Evolutionary conservation across 1,140 invertebrate species (phyloP), one percentile per base, ranked within the genome.

Genomic region (honey bee (Apis mellifera)): DNA sequence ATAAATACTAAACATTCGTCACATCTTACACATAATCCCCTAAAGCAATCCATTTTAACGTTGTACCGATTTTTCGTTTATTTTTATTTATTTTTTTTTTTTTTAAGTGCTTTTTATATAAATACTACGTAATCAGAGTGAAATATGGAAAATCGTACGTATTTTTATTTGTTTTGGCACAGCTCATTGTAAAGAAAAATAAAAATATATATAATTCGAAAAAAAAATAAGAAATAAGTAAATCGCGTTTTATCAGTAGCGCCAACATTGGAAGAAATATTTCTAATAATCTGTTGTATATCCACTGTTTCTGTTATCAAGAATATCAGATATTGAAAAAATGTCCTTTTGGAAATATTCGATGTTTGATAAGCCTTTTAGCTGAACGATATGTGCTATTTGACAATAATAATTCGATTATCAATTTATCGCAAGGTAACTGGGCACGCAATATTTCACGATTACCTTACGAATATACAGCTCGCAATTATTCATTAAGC

Each of bases 1-100:
- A 92, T 92, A 93, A 94, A 94, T 90, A 91, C 88, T 91, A 90
- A 92, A 92, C 90, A 89, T 89, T 89, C 86, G 89, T 87, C 89
- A 86, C 90, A 87, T 81, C 82, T 92, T 91, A 84, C 82, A 87
- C 81, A 85, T 90, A 87, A 78, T 75, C 69, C 84, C 82, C 77
- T 87, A 90, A 88, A 84, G 84, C 82, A 89, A 86, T 89, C 86
- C 76, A 32, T 90, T 71, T 73, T 60, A 86, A 89, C 55, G 83
- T 90, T 86, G 82, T 87, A 90, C 81, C 89, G 73, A 78, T 82
- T 42, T 26, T 74, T 83, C 78, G 57, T 86, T 82, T 75, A 77
- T 50, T 77, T 79, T 68, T 79, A 50, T 83, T 81, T 52, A 42
- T 42, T 32, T 50, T 76, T 80, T 32, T n/a, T 57, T 66, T 85